phyloP scores from a whole-genome alignment of 2,888 invertebrate genomes.

The Ornithoptera alexandrae region DNA sequence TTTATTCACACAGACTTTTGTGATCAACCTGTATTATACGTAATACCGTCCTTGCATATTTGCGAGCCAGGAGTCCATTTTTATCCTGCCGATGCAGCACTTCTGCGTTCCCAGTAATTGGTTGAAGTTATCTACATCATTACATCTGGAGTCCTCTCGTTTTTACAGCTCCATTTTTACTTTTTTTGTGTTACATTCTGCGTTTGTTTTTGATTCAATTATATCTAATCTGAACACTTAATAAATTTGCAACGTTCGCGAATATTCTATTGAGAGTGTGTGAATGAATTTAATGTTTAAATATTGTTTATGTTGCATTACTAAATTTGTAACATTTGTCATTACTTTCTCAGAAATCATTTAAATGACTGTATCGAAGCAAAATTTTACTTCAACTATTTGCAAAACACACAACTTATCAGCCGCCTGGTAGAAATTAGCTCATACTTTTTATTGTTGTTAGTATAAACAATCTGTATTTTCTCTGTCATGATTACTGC shows the following conservation, averaged over 20 bases:
- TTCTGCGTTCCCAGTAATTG: constrained; percentile 72
- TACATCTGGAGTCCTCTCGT: constrained; percentile 74
- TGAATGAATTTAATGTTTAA: too few relatives aligned
- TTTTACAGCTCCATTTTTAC: constrained; percentile 67
- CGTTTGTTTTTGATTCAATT: constrained; percentile 76
- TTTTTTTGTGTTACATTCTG: constrained; percentile 61
- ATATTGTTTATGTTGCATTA: too few relatives aligned
- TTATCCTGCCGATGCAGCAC: constrained; percentile 74
- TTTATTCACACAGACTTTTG: neutral
- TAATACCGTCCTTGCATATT: constrained; percentile 58
- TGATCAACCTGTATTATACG: constrained; percentile 32
- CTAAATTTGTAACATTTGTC: too few relatives aligned
- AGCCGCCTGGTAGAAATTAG: too few relatives aligned
- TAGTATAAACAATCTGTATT: too few relatives aligned
- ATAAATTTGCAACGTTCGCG: neutral
- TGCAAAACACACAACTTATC: too few relatives aligned
- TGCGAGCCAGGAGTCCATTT: constrained; percentile 64
- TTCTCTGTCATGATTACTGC: too few relatives aligned
- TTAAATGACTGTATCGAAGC: too few relatives aligned
- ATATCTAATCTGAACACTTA: constrained; percentile 56
- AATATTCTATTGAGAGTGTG: neutral
- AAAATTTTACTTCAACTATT: too few relatives aligned
- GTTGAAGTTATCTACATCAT: constrained; percentile 77
- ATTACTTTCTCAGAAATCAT: too few relatives aligned
- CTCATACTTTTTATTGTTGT: too few relatives aligned